Conservation (phyloP, 1,140 invertebrate species). For the Riptortus pedestris region DNA sequence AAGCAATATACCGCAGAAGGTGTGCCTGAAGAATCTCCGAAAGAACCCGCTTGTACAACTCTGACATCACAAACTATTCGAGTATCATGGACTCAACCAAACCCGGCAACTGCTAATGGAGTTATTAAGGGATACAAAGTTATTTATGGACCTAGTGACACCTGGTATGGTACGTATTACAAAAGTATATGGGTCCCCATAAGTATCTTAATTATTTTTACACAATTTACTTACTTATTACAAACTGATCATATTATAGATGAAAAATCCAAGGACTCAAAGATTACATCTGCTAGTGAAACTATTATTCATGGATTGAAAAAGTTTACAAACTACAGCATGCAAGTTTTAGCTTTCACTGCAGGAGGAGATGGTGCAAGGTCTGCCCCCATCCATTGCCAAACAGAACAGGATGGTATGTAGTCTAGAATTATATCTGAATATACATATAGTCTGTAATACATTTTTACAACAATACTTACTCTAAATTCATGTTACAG, state of each 20-base stretch:
- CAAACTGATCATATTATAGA: too few relatives aligned
- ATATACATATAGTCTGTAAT: too few relatives aligned
- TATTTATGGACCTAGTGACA: slow-evolving; percentile 82
- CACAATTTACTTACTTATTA: too few relatives aligned
- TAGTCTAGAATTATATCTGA: too few relatives aligned
- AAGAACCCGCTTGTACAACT: slow-evolving; percentile 81
- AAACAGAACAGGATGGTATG: slow-evolving; percentile 89
- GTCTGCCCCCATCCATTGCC: slow-evolving; percentile 80
- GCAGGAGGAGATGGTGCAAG: slow-evolving; percentile 91
- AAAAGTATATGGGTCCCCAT: too few relatives aligned
- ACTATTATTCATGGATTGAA: slow-evolving; percentile 84
- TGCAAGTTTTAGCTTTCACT: slow-evolving; percentile 89
- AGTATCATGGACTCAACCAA: slow-evolving; percentile 86
- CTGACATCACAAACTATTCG: slow-evolving; percentile 86
- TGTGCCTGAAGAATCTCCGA: slow-evolving; percentile 84
- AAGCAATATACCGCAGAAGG: slow-evolving; percentile 85
- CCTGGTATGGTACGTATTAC: slow-evolving; percentile 70
- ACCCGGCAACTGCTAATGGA: slow-evolving; percentile 79
- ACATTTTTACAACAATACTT: too few relatives aligned
- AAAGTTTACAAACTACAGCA: slow-evolving; percentile 94
- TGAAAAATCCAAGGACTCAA: slow-evolving; percentile 81
- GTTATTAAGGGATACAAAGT: slow-evolving; percentile 95
- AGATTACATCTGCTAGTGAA: slow-evolving; percentile 82
- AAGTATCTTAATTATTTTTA: too few relatives aligned
- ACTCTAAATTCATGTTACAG: too few relatives aligned